phyloP scores from a whole-genome alignment of 2,888 invertebrate genomes.

The Pilophorus perplexus region DNA sequence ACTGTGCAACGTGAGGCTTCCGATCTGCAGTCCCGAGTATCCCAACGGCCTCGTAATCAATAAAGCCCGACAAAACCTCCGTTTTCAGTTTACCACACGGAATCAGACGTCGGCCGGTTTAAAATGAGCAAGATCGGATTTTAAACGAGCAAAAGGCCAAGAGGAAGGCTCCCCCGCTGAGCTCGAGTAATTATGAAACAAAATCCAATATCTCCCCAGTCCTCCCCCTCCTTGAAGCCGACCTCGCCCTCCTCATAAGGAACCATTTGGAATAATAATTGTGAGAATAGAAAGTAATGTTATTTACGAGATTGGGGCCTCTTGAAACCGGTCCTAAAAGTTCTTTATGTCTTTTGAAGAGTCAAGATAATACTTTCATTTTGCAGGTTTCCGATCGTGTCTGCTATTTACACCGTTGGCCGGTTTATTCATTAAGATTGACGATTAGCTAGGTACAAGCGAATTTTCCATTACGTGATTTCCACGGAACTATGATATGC shows the following conservation, averaged over 20 bases:
- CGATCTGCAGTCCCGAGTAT: too few species aligned
- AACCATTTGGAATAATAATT: conserved; percentile 35
- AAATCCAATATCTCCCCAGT: conserved; percentile 25
- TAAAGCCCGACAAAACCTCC: too few species aligned
- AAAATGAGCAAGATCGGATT: background rate
- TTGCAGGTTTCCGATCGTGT: background rate
- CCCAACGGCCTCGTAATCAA: too few species aligned
- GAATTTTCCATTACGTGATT: too few species aligned
- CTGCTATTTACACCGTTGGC: too few species aligned
- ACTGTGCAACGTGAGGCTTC: too few species aligned
- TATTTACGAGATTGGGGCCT: conserved; percentile 33
- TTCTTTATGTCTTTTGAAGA: conserved; percentile 26
- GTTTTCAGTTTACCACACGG: too few species aligned
- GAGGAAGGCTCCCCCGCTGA: conserved; percentile 12
- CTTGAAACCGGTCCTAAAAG: conserved; percentile 25
- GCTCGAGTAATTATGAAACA: conserved; percentile 26
- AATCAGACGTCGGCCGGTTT: too few species aligned
- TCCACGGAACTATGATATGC: too few species aligned
- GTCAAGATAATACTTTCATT: conserved; percentile 14
- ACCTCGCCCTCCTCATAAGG: background rate
- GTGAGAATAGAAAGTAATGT: conserved; percentile 36
- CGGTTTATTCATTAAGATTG: too few species aligned
- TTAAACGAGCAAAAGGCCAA: conserved; percentile 4
- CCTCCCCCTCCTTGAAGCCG: background rate
- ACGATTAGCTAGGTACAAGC: too few species aligned